A percentile compares a stretch with the other conserved stretches of the same genome.
phyloP scores from a whole-genome alignment of 2,797 vertebrate species.

The Macropus fuliginosus region DNA sequence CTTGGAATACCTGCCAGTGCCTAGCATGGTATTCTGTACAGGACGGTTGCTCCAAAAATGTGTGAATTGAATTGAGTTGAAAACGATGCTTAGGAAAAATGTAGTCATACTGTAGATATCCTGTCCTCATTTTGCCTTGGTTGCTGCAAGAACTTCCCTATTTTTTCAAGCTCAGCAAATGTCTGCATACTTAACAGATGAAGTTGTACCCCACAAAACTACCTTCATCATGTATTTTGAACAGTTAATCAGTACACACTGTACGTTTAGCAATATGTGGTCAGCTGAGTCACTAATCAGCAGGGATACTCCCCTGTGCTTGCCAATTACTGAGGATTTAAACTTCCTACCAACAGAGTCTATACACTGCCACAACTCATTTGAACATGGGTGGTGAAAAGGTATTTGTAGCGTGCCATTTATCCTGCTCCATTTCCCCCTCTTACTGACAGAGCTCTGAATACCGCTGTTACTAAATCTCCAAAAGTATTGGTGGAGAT shows the following conservation, averaged over 20 bases:
- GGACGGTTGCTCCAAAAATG: not conserved
- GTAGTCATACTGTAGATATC: not conserved
- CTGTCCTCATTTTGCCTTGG: constrained; percentile 17
- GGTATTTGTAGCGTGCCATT: constrained; percentile 12
- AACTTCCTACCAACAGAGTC: constrained; percentile 41
- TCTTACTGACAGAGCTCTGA: not conserved
- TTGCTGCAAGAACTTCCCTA: not conserved
- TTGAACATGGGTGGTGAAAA: constrained; percentile 5
- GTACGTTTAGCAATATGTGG: constrained; percentile 9
- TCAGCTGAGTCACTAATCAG: constrained; percentile 48
- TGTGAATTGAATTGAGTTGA: not conserved
- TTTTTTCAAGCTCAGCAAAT: constrained; percentile 30
- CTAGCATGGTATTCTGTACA: not conserved
- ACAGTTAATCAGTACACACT: not conserved
- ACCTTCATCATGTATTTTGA: constrained; percentile 12
- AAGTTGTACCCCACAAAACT: constrained; percentile 17
- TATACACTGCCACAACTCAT: constrained; percentile 28
- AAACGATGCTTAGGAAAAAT: constrained; percentile 32
- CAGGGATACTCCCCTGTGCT: constrained; percentile 40
- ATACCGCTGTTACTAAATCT: constrained; percentile 6
- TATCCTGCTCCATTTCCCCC: not conserved
- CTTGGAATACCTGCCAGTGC: not conserved
- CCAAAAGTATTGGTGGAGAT: not conserved
- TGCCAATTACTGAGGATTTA: constrained; percentile 44
- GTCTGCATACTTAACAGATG: constrained; percentile 22